Base-by-base conservation (phyloP, 2,797 vertebrate genomes). In the Notolabrus celidotus region DNA sequence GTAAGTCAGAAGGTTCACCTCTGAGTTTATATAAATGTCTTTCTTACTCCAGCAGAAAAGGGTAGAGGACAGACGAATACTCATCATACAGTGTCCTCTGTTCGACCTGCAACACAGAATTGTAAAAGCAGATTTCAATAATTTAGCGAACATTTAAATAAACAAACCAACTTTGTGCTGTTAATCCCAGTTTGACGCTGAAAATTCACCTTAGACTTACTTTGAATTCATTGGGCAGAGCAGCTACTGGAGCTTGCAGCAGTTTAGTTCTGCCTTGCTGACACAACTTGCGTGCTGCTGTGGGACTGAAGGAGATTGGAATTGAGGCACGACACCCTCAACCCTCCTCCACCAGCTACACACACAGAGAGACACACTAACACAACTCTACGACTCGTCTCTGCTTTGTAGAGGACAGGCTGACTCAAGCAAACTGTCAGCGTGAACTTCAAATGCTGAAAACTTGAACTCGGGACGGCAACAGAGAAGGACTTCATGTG, bases 241-340 rank as follows among this genome's bases (percentile, higher is more conserved):
- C 60, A 68, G 49, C 77, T 64, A 19, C 55, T 74, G 56, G 73
- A 68, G 66, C 79, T 79, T 55, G 52, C 43, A 74, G 74, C 75
- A 60, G 67, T 88, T 88, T 88, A 87, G 68, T 86, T 87, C 72
- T 88, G 67, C 74, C 58, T 70, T 77, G 81, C 71, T 86, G 82
- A 55, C 72, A 71, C 36, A 77, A 84, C 52, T 62, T 65, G 36
- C 22, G 0, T 67, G 74, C 59, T 2, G 20, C 41, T 36, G n/a
- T 38, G 27, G 50, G 68, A 59, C 27, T 42, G 27, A 84, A 77
- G 71, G 45, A 63, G 53, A 73, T 79, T 47, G 39, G 57, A 71
- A 72, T 67, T 45, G 45, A 80, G n/a, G 64, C 59, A 50, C 7
- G 1, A 16, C 46, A 55, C 36, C 42, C 34, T 23, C 43, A 31